A percentile compares a stretch with the other conserved stretches of the same genome.
These are phyloP conservation scores for Paraplagusia blochii DNA, from an alignment of 2,113 vertebrate genomes.

Conservation along the genomic window DNA sequence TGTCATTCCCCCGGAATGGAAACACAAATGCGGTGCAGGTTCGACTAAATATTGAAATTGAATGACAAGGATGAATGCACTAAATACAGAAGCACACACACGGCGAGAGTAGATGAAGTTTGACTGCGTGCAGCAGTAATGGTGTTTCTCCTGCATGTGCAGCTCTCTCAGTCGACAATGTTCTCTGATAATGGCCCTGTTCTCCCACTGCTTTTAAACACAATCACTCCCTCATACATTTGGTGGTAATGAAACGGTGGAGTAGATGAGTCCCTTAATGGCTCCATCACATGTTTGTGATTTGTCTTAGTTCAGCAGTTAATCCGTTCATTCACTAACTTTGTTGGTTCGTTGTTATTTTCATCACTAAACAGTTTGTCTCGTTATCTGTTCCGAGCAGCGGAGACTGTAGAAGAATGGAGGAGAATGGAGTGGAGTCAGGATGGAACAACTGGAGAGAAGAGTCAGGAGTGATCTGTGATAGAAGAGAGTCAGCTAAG, in stretches of 20 bases:
- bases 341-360: too few relatives aligned
- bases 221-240: constrained; percentile 3
- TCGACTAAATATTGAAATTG: constrained; percentile 36
- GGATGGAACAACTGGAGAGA: too few relatives aligned
- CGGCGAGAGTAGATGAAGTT: constrained; percentile 9
- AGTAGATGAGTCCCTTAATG: neutral
- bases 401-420: too few relatives aligned
- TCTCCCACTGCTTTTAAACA: constrained; percentile 3
- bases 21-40: constrained; percentile 24
- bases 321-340: neutral
- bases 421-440: too few relatives aligned
- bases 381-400: too few relatives aligned
- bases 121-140: constrained; percentile 23
- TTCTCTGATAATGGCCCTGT: constrained; percentile 12
- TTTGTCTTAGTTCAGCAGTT: neutral
- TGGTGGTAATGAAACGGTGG: constrained; percentile 22
- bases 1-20: constrained; percentile 12
- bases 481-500: too few relatives aligned
- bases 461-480: too few relatives aligned
- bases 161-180: constrained; percentile 11
- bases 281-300: neutral
- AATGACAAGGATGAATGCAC: constrained; percentile 38
- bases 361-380: too few relatives aligned
- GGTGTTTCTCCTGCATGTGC: constrained; percentile 25
- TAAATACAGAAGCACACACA: constrained; percentile 18